Conservation (phyloP, 1,140 invertebrate genomes). For the Drosophila bipectinata region DNA sequence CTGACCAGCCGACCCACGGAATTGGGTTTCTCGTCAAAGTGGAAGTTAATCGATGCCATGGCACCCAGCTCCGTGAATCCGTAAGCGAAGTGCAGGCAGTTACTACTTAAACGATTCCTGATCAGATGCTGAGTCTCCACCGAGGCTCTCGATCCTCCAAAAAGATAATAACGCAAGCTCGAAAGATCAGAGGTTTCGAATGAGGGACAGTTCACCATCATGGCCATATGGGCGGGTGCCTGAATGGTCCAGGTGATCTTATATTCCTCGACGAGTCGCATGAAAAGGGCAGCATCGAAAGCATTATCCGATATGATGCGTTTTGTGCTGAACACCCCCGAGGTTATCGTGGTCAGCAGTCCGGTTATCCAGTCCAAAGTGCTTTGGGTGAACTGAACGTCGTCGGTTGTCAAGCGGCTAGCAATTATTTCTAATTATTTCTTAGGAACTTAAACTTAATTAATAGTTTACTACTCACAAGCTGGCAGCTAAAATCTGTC, state of each 20-base stretch:
- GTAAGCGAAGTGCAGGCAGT: conserved; percentile 49
- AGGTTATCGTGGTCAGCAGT: conserved; percentile 42
- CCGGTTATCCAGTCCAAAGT: conserved; percentile 68
- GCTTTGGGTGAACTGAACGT: conserved; percentile 63
- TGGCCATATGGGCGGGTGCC: conserved; percentile 56
- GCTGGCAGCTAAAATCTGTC: conserved; percentile 26
- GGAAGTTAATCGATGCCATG: conserved; percentile 30
- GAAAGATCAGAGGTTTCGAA: conserved; percentile 43
- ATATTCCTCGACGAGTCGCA: conserved; percentile 48
- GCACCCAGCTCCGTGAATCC: conserved; percentile 61
- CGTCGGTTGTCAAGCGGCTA: conserved; percentile 42
- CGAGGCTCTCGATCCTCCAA: conserved; percentile 50
- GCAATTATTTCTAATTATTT: neutral
- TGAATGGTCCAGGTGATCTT: conserved; percentile 65
- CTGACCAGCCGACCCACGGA: conserved; percentile 49
- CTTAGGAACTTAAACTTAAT: neutral
- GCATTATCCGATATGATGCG: conserved; percentile 57
- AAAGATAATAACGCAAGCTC: conserved; percentile 38
- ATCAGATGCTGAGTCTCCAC: conserved; percentile 50
- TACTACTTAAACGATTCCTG: conserved; percentile 24
- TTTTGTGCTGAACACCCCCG: conserved; percentile 55
- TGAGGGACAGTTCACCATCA: conserved; percentile 44
- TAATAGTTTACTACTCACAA: conserved; percentile 23
- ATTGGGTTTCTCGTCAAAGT: conserved; percentile 64
- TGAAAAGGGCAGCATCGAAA: conserved; percentile 43